These are phyloP conservation scores for Epizoanthus illoricatus DNA, from an alignment of 92 coral and sea anemone species.

Conservation along the genomic window DNA sequence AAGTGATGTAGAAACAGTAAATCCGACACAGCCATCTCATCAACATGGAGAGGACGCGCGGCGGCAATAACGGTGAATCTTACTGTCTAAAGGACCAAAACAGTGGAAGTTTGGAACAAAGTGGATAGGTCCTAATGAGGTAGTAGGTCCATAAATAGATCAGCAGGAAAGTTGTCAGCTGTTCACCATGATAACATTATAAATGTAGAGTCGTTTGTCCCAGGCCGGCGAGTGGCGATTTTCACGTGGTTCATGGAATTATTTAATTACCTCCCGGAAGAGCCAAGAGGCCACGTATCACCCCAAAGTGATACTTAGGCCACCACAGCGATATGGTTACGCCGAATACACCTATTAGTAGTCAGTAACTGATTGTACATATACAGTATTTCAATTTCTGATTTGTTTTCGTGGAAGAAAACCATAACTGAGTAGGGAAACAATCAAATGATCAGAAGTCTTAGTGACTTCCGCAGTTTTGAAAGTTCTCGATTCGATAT, in stretches of 20 bases:
- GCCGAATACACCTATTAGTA: constrained; percentile 18
- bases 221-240: constrained; percentile 41
- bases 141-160: constrained; percentile 28
- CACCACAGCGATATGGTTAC: constrained; percentile 56
- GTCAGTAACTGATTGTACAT: not conserved
- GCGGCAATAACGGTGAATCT: too few species aligned
- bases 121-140: constrained; percentile 54
- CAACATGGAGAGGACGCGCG: too few species aligned
- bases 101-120: constrained; percentile 54
- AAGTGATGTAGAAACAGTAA: too few species aligned
- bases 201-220: constrained; percentile 55
- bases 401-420: constrained; percentile 24
- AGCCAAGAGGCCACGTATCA: constrained; percentile 21
- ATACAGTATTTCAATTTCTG: not conserved
- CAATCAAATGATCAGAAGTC: not conserved
- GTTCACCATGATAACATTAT: constrained; percentile 52
- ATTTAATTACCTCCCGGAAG: not conserved
- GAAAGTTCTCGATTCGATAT: too few species aligned
- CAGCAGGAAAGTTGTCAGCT: constrained; percentile 38
- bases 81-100: constrained; percentile 37
- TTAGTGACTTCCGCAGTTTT: too few species aligned
- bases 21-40: too few species aligned
- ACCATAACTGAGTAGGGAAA: constrained; percentile 13
- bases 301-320: constrained; percentile 1
- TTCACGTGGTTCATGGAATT: constrained; percentile 42